phyloP scores from a whole-genome alignment of 2,113 vertebrate genomes.

The Callithrix jacchus region DNA sequence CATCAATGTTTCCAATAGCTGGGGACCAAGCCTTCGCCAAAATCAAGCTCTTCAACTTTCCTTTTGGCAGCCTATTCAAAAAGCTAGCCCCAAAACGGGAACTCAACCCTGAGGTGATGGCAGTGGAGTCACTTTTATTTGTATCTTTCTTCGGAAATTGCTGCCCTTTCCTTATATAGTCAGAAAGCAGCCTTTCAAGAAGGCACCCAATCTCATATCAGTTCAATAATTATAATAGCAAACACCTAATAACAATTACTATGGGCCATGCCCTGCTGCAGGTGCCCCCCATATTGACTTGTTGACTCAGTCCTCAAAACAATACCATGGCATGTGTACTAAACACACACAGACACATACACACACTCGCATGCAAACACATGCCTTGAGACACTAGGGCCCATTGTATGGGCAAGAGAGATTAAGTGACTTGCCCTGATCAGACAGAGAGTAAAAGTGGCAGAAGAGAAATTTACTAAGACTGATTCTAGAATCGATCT shows the following conservation, averaged over 20 bases:
- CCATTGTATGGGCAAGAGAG: background rate
- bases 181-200: background rate
- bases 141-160: background rate
- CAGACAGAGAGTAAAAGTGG: background rate
- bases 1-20: background rate
- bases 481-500: background rate
- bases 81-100: background rate
- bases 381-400: background rate
- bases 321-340: background rate
- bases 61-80: background rate
- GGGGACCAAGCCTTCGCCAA: background rate
- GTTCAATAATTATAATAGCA: background rate
- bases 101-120: background rate
- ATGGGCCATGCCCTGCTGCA: background rate
- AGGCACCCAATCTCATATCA: background rate
- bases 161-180: background rate
- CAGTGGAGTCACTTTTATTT: background rate
- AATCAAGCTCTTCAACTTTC: background rate
- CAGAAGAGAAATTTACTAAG: background rate
- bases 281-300: background rate
- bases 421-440: slow-evolving; percentile 8
- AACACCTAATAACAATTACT: background rate
- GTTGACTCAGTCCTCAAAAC: background rate
- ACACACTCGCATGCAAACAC: background rate
- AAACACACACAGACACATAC: background rate